Evolutionary conservation across 2,113 vertebrate genomes (phyloP).

Genomic region (Lichenostomus cassidix): DNA sequence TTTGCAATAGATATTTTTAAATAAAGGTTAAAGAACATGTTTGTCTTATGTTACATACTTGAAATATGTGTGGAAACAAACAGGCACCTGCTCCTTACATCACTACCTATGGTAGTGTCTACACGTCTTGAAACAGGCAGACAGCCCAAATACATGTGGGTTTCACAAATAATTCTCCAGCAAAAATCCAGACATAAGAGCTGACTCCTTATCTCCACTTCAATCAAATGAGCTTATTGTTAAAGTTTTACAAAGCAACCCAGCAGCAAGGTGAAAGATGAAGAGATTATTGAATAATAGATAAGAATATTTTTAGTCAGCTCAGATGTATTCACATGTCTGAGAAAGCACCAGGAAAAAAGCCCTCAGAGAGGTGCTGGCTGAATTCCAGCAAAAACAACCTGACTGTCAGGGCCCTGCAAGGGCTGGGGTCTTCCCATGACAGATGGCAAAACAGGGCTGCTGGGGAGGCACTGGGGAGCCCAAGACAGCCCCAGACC

Average conservation of each 20-base stretch:
- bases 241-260: slow-evolving; percentile 50
- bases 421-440: rapidly evolving
- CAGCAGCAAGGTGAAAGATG: slow-evolving; percentile 57
- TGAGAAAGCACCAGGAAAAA: neutral
- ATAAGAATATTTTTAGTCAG: slow-evolving; percentile 57
- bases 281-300: slow-evolving; percentile 49
- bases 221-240: slow-evolving; percentile 38
- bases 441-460: neutral
- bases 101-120: neutral
- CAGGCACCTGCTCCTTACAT: neutral
- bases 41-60: neutral
- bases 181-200: neutral
- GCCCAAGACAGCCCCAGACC: neutral
- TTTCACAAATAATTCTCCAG: neutral
- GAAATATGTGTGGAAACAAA: slow-evolving; percentile 16
- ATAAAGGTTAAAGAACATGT: slow-evolving; percentile 28
- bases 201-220: slow-evolving; percentile 39
- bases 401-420: rapidly evolving
- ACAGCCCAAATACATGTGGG: neutral
- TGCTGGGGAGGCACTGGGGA: rapidly evolving
- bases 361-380: neutral
- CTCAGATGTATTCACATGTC: neutral
- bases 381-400: neutral
- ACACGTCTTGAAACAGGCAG: neutral
- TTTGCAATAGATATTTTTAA: slow-evolving; percentile 29